phyloP scores from a whole-genome alignment of 2,797 vertebrate species.

The Silurus aristotelis region DNA sequence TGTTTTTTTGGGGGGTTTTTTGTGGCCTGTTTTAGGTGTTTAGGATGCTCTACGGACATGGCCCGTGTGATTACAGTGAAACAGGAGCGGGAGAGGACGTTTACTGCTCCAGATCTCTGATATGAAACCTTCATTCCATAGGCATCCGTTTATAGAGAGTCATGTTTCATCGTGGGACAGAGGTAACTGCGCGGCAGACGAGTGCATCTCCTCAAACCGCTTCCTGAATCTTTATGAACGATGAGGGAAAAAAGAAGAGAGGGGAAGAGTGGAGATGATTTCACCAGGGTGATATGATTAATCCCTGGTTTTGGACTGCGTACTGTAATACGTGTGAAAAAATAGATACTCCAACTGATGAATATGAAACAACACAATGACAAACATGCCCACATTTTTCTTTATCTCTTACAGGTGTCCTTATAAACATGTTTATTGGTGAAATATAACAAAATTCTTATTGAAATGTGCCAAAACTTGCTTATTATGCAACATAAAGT shows the following conservation, averaged over 20 bases:
- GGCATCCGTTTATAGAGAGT: slow-evolving; percentile 47
- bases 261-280: neutral
- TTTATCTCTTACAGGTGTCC: no score
- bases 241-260: slow-evolving; percentile 31
- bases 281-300: neutral
- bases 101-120: slow-evolving; percentile 41
- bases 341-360: neutral
- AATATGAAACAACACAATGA: neutral
- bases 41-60: slow-evolving; percentile 50
- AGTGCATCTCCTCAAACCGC: slow-evolving; percentile 51
- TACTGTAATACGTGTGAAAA: neutral
- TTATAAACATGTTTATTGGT: no score
- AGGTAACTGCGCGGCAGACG: slow-evolving; percentile 8
- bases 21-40: slow-evolving; percentile 40
- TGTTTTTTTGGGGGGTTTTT: neutral
- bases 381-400: neutral
- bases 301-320: neutral
- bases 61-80: slow-evolving; percentile 55
- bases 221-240: slow-evolving; percentile 42
- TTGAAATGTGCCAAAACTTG: neutral
- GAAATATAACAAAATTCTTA: no score
- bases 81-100: slow-evolving; percentile 40
- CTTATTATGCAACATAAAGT: neutral
- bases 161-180: slow-evolving; percentile 51
- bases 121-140: slow-evolving; percentile 60